These are phyloP conservation scores for Miniopterus natalensis DNA, from an alignment of 2,113 vertebrate species.

Conservation along the genomic window DNA sequence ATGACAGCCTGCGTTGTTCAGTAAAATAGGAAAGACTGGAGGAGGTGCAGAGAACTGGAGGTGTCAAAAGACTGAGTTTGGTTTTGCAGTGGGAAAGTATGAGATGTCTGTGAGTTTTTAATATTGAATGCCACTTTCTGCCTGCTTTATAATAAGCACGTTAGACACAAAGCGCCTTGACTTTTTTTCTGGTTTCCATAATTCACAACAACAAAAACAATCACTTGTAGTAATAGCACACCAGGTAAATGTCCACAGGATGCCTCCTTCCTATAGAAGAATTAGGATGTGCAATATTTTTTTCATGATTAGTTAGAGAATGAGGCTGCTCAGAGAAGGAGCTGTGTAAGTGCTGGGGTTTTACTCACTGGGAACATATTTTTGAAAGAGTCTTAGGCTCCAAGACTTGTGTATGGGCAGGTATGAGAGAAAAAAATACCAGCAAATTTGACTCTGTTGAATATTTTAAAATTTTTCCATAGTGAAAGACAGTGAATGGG, in stretches of 20 bases:
- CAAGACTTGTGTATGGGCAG: neutral
- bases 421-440: neutral
- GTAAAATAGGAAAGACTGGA: slow-evolving; percentile 6
- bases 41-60: neutral
- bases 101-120: neutral
- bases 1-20: neutral
- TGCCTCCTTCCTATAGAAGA: neutral
- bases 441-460: neutral
- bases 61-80: neutral
- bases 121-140: neutral
- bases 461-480: neutral
- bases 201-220: slow-evolving; percentile 2
- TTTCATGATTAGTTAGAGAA: neutral
- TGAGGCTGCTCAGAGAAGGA: neutral
- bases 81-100: neutral
- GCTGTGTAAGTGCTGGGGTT: neutral
- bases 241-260: neutral
- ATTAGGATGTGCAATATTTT: neutral
- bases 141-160: neutral
- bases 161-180: neutral
- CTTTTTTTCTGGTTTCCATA: neutral
- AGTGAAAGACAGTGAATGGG: neutral
- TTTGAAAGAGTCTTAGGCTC: neutral
- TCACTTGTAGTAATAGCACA: neutral
- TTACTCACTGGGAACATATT: neutral